phyloP scores from a whole-genome alignment of 92 coral and sea anemone genomes.

The Siderastrea siderea region DNA sequence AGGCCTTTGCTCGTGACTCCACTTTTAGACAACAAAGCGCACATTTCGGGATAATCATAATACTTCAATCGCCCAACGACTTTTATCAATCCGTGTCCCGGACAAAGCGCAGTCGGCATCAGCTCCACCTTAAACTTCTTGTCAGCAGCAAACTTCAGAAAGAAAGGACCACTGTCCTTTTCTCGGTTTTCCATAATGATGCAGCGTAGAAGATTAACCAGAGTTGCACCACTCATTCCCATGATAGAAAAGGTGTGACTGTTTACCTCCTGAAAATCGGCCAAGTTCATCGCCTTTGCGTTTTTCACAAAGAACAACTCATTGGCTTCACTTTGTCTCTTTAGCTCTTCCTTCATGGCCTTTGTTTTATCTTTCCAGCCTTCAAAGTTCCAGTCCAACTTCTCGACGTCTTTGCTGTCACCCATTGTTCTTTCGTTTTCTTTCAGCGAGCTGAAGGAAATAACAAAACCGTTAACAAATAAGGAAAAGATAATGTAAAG shows the following conservation, averaged over 20 bases:
- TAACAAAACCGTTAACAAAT: no score
- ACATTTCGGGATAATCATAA: conserved; percentile 83
- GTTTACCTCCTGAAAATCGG: conserved; percentile 52
- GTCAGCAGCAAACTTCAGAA: conserved; percentile 88
- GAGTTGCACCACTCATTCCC: conserved; percentile 80
- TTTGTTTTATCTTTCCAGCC: conserved; percentile 92
- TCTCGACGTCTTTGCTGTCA: conserved; percentile 44
- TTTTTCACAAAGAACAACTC: conserved; percentile 80
- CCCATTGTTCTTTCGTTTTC: conserved; percentile 2
- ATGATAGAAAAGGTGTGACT: conserved; percentile 60
- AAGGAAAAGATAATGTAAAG: neutral
- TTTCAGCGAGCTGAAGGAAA: neutral
- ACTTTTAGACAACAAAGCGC: conserved; percentile 70
- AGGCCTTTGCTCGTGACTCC: conserved; percentile 90
- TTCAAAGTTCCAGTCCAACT: conserved; percentile 63
- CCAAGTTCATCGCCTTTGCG: conserved; percentile 54
- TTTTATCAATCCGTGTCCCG: conserved; percentile 88
- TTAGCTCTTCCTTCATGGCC: conserved; percentile 78
- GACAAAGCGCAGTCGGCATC: conserved; percentile 83
- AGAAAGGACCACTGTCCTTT: conserved; percentile 79
- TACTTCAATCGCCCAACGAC: conserved; percentile 89
- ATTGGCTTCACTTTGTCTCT: conserved; percentile 85
- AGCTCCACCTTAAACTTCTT: conserved; percentile 87
- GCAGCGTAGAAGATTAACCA: conserved; percentile 77
- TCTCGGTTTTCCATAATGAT: conserved; percentile 72